A percentile compares a stretch with the other conserved stretches of the same genome.
These are phyloP conservation scores for Chloroclysta siterata DNA, from an alignment of 2,888 invertebrate species.

Conservation along the genomic window DNA sequence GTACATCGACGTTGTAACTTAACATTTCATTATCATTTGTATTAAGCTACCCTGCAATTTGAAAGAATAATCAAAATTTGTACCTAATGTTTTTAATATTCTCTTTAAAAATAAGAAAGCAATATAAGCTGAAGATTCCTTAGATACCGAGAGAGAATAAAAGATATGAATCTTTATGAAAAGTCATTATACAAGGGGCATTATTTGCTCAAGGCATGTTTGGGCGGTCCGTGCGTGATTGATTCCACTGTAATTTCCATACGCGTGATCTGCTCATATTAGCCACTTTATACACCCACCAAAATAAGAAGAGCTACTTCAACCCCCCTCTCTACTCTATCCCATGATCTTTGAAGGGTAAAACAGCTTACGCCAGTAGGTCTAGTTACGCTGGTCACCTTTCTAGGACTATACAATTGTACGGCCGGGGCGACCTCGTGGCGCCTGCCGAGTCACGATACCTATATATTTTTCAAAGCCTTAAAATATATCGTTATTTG, in stretches of 20 bases:
- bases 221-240: constrained; percentile 81
- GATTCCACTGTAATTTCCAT: constrained; percentile 83
- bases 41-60: no score
- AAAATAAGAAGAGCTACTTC: constrained; percentile 49
- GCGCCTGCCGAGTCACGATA: constrained; percentile 83
- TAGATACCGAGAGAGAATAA: constrained; percentile 48
- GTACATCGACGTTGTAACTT: no score
- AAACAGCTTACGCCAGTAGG: constrained; percentile 53
- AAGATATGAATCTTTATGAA: constrained; percentile 64
- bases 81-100: background rate
- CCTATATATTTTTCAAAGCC: constrained; percentile 70
- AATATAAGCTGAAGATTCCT: constrained; percentile 39
- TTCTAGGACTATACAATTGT: constrained; percentile 77
- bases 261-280: constrained; percentile 82
- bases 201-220: constrained; percentile 75
- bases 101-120: constrained; percentile 22
- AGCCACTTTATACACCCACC: constrained; percentile 76
- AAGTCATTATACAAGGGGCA: constrained; percentile 68
- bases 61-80: no score
- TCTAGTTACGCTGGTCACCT: constrained; percentile 60
- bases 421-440: constrained; percentile 74
- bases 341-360: constrained; percentile 44
- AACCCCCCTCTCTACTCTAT: constrained; percentile 38
- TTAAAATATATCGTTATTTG: constrained; percentile 65
- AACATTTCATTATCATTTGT: no score